A percentile compares a stretch with the other conserved stretches of the same genome.
phyloP scores from a whole-genome alignment of 1,140 invertebrate genomes.

The Polypedilum vanderplanki region DNA sequence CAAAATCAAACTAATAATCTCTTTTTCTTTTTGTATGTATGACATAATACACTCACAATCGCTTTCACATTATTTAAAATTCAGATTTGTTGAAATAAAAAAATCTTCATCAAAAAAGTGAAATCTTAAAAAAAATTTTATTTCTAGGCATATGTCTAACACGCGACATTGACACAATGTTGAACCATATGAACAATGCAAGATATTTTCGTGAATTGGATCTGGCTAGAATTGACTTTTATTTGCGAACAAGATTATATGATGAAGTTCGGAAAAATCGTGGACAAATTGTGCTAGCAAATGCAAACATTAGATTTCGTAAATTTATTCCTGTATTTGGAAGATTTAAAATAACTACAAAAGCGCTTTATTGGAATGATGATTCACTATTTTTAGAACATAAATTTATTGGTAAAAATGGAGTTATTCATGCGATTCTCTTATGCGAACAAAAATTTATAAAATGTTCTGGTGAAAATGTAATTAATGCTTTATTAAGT shows the following conservation, averaged over 20 bases:
- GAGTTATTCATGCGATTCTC: background rate
- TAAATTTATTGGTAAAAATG: background rate
- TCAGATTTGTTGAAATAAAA: no score
- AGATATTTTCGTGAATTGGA: conserved; percentile 58
- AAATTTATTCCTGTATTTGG: conserved; percentile 49
- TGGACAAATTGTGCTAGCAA: conserved; percentile 47
- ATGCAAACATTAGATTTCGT: conserved; percentile 50
- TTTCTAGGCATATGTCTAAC: conserved; percentile 50
- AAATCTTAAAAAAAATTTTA: conserved; percentile 30
- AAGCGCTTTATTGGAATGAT: conserved; percentile 41
- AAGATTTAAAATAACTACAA: conserved; percentile 48
- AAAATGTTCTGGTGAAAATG: background rate
- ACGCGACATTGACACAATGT: conserved; percentile 55
- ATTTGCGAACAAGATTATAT: conserved; percentile 49
- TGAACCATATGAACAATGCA: conserved; percentile 59
- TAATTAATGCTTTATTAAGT: background rate
- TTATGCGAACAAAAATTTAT: background rate
- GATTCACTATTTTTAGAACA: conserved; percentile 5
- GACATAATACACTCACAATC: no score
- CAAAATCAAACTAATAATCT: no score
- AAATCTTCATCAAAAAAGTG: no score
- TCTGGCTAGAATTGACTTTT: conserved; percentile 56
- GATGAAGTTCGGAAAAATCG: conserved; percentile 44
- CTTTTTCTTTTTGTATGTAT: no score
- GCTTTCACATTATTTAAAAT: background rate